These are phyloP conservation scores for Ormia ochracea DNA, from an alignment of 2,888 invertebrate genomes.

Conservation along the genomic window DNA sequence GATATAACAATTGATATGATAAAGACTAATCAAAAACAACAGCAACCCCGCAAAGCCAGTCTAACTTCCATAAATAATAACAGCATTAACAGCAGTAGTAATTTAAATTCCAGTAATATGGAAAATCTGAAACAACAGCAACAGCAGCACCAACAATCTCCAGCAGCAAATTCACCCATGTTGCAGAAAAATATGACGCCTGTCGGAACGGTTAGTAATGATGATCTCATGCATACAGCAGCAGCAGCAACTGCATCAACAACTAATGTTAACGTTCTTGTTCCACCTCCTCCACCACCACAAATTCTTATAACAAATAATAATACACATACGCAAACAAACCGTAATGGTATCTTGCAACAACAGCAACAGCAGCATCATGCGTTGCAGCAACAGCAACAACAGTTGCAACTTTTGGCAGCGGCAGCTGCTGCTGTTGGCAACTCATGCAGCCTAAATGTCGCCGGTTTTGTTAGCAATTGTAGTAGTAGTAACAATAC, in stretches of 20 bases:
- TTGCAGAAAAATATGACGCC: conserved; percentile 73
- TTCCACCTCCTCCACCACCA: conserved; percentile 65
- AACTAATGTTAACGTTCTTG: conserved; percentile 49
- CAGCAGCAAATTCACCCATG: conserved; percentile 30
- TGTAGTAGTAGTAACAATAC: conserved; percentile 40
- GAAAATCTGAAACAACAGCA: conserved; percentile 54
- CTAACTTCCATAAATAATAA: conserved; percentile 36
- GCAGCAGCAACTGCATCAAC: conserved; percentile 36
- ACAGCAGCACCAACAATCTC: conserved; percentile 40
- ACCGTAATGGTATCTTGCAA: conserved; percentile 69
- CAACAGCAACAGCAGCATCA: conserved; percentile 65
- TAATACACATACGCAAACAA: conserved; percentile 66
- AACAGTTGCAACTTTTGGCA: conserved; percentile 70
- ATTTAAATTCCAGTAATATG: conserved; percentile 35
- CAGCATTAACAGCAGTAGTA: conserved; percentile 33
- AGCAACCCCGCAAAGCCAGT: conserved; percentile 66
- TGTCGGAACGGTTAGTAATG: conserved; percentile 75
- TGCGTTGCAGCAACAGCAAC: conserved; percentile 64
- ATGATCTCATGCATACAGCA: conserved; percentile 64
- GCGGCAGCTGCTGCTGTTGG: conserved; percentile 68
- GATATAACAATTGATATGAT: conserved; percentile 50
- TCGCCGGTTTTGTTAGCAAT: conserved; percentile 13
- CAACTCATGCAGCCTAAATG: conserved; percentile 48
- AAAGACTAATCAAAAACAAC: conserved; percentile 51
- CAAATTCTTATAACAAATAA: conserved; percentile 60